Evolutionary conservation across 1,140 invertebrate species (phyloP), one percentile per base, ranked within the genome.

Genomic region (Carcinoscorpius rotundicauda): DNA sequence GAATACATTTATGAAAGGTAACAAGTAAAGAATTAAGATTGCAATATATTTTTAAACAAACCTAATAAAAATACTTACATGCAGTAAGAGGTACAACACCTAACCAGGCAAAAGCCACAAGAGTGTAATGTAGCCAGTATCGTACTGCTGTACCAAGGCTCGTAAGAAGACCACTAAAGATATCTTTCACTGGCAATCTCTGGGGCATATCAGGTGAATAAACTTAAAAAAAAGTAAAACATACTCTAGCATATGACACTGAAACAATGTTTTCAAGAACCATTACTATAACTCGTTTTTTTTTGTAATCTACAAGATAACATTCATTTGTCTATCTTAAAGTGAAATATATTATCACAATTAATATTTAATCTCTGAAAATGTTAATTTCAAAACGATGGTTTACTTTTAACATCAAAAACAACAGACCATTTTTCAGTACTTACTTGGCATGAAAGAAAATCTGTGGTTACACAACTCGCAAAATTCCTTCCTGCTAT

Each of bases 161-260:
- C 4, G 86, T 85, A 59, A 97, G 81, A 29, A 98, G 78, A 3
- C 96, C 95, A 64, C 86, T 87, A 1, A 93, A 81, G 1, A 97
- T 90, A 76, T 96, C 93, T 69, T 85, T 83, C 49, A 98, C 80
- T 0, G 97, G 97, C 68, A 99, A 78, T 66, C 96, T 82, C 60
- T 96, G 86, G 6, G 97, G 97, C 97, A 99, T 99, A 75, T 99
- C 95, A 49, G 95, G 92, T 6, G 94, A 94, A 80, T 99, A 99
- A 70, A 99, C 82, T 84, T 72, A 50, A 75, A 2, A 29, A 29
- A 29, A 29, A 29, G 29, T 29, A 29, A 29, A 29, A 29, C 29
- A 29, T 29, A 29, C 0, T 1, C 29, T 29, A 29, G 29, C 29
- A 29, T 29, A 29, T 29, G 29, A 29, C 29, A 29, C 0, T 29